A percentile compares a stretch with the other conserved stretches of the same genome.
phyloP scores from a whole-genome alignment of 1,140 invertebrate genomes.

The Coboldia fuscipes region DNA sequence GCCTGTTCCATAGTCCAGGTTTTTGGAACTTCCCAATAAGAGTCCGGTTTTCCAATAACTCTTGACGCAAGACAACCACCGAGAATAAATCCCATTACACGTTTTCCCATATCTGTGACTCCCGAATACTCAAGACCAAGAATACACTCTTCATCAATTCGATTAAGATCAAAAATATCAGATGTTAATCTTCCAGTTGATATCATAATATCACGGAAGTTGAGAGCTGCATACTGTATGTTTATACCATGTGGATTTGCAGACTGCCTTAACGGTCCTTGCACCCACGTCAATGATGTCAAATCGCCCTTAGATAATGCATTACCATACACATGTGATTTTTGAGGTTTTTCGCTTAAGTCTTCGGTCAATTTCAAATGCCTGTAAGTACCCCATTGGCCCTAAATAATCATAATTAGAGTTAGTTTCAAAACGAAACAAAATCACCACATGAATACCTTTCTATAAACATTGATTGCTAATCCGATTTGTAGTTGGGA shows the following conservation, averaged over 20 bases:
- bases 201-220: slow-evolving; percentile 62
- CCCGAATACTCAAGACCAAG: slow-evolving; percentile 60
- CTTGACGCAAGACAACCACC: slow-evolving; percentile 35
- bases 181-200: slow-evolving; percentile 45
- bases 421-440: not conserved
- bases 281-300: slow-evolving; percentile 62
- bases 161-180: slow-evolving; percentile 30
- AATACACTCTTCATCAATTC: slow-evolving; percentile 36
- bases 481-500: slow-evolving; percentile 47
- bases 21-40: slow-evolving; percentile 65
- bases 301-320: slow-evolving; percentile 62
- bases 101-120: slow-evolving; percentile 25
- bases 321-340: slow-evolving; percentile 54
- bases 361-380: slow-evolving; percentile 31
- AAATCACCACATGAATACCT: slow-evolving; percentile 22
- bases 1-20: slow-evolving; percentile 70
- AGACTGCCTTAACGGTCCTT: slow-evolving; percentile 28
- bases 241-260: slow-evolving; percentile 23
- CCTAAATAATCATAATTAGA: slow-evolving; percentile 15
- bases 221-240: slow-evolving; percentile 42
- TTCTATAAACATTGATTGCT: slow-evolving; percentile 54
- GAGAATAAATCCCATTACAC: slow-evolving; percentile 45
- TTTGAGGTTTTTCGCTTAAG: slow-evolving; percentile 12
- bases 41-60: slow-evolving; percentile 26
- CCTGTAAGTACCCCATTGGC: slow-evolving; percentile 62